These are phyloP conservation scores for Cyanocitta stelleri DNA, from an alignment of 2,113 vertebrate species.

Conservation along the genomic window DNA sequence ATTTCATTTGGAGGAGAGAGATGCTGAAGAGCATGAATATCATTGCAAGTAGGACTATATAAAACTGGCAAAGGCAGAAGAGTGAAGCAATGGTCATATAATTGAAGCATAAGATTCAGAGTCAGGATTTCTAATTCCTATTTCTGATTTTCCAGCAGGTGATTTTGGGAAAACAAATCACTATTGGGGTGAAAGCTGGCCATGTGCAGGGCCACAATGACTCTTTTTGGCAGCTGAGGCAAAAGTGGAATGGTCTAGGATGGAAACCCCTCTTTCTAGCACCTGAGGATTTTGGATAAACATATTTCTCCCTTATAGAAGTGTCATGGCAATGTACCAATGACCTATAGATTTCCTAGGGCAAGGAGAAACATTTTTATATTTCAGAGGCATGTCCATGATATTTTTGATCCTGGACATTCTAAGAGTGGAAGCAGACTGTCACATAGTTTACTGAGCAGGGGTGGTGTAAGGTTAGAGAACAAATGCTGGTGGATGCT, in stretches of 20 bases:
- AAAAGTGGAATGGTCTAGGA: neutral
- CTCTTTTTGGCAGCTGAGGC: neutral
- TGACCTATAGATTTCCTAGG: neutral
- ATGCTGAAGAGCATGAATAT: neutral
- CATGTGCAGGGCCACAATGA: neutral
- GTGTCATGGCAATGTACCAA: neutral
- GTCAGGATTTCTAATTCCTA: neutral
- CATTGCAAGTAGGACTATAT: neutral
- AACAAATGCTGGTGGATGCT: neutral
- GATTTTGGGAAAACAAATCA: neutral
- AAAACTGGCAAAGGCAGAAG: neutral
- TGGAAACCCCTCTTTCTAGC: neutral
- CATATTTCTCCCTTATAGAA: neutral
- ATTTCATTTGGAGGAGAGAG: neutral
- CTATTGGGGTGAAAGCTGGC: neutral
- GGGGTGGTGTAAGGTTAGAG: neutral
- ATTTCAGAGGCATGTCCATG: neutral
- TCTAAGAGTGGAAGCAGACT: neutral
- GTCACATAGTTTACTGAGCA: neutral
- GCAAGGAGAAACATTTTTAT: neutral
- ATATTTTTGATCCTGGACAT: neutral
- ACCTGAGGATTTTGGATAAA: neutral
- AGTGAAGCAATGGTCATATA: neutral
- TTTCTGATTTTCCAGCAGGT: neutral
- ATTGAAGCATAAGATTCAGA: neutral